Evolutionary conservation across 2,888 invertebrate genomes (phyloP), one percentile per base, ranked within the genome.

Genomic region (Erebia ligea): DNA sequence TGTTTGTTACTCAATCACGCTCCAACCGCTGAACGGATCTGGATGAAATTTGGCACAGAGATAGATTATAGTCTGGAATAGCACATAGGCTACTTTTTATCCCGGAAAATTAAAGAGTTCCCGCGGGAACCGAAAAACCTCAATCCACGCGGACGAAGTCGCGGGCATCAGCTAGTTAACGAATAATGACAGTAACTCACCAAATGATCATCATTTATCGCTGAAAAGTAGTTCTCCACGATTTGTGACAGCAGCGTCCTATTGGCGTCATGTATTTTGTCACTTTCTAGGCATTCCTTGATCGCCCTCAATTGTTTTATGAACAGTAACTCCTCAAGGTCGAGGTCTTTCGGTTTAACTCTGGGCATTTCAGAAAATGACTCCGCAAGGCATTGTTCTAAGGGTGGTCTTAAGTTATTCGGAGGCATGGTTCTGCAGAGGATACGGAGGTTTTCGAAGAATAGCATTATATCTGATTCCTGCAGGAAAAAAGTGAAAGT

Each of bases 191-290:
- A n/a, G 19, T 25, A 56, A 84, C 88, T 87, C 73, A 94, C 94
- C 81, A 87, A 84, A 80, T 91, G 86, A 54, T 94, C 91, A 56
- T 90, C 91, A 54, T 82, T 81, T 0, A 95, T 79, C 21, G 88
- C 79, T 1, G 88, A 81, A 73, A 94, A 90, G 70, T 94, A 89
- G 5, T 85, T 83, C 77, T 95, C 94, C 2, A 95, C 79, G 0
- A 91, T 82, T 65, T 91, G 90, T 5, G 93, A 90, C 54, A 95
- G 72, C 34, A 94, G 73, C 0, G 91, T 93, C 77, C 95, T 93
- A 76, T 95, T 95, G 0, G 94, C 94, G 58, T 95, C 95, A 69
- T 95, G 95, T 70, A 95, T 94, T 74, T 88, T 88, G 13, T 93
- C 90, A 72, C 91, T 86, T 48, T 89, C 89, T 74, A 96, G 81